phyloP scores from a whole-genome alignment of 1,140 invertebrate species.

The Nasonia longicornis region DNA sequence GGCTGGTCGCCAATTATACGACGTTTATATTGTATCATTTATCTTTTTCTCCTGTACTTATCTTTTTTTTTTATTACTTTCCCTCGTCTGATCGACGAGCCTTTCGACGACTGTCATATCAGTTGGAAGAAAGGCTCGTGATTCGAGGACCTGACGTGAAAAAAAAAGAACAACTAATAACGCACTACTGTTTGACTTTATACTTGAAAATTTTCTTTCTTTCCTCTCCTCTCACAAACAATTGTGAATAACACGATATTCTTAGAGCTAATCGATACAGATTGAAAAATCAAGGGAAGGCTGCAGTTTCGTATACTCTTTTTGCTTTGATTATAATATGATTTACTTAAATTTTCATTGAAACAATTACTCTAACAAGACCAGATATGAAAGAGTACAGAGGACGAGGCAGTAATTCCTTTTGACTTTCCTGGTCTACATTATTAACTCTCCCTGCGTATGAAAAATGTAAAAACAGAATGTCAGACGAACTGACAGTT shows the following conservation, averaged over 20 bases:
- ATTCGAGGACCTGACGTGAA: neutral
- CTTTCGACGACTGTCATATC: too few species aligned
- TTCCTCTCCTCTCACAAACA: neutral
- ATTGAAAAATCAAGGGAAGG: constrained; percentile 58
- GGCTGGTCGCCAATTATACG: neutral
- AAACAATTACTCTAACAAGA: neutral
- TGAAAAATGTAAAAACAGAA: neutral
- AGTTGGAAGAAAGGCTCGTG: neutral
- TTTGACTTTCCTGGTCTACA: constrained; percentile 7
- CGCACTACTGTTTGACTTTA: constrained; percentile 10
- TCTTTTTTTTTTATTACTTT: neutral
- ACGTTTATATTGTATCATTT: constrained; percentile 29
- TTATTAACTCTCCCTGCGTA: constrained; percentile 1
- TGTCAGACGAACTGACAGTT: neutral
- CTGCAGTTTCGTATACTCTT: constrained; percentile 2
- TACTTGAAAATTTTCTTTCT: constrained; percentile 14
- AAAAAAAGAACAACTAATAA: neutral
- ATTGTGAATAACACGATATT: constrained; percentile 50
- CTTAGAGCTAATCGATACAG: constrained; percentile 63
- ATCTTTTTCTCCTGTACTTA: neutral
- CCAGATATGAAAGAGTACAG: neutral
- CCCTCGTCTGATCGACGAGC: neutral
- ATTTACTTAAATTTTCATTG: neutral
- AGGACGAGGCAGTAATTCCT: neutral
- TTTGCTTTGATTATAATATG: neutral